Evolutionary conservation across 2,113 vertebrate genomes (phyloP).

Genomic region (Mus pahari): DNA sequence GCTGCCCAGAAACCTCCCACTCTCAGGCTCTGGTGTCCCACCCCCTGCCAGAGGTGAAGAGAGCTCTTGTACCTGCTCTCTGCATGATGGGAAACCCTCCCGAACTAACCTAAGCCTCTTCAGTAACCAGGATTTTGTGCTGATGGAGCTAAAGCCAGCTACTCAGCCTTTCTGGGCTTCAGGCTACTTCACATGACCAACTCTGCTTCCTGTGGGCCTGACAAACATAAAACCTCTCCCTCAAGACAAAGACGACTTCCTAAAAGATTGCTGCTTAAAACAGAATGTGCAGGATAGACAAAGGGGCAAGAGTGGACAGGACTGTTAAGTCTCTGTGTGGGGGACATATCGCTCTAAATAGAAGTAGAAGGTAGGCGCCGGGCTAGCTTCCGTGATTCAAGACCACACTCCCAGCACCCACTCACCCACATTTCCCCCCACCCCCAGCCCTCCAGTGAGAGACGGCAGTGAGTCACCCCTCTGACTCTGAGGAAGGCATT

Average conservation of each 20-base stretch:
- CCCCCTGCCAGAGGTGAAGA: not conserved
- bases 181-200: not conserved
- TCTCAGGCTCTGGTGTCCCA: not conserved
- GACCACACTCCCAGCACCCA: not conserved
- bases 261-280: conserved; percentile 17
- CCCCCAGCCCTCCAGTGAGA: not conserved
- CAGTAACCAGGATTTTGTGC: not conserved
- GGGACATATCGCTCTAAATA: not conserved
- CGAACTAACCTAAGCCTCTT: conserved; percentile 15
- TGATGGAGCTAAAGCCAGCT: not conserved
- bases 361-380: not conserved
- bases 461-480: conserved; percentile 1
- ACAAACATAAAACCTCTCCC: not conserved
- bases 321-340: conserved; percentile 17
- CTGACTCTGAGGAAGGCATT: not conserved
- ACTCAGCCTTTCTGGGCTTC: not conserved
- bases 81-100: not conserved
- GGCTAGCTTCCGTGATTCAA: not conserved
- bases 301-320: not conserved
- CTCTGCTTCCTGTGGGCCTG: not conserved
- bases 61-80: not conserved
- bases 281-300: not conserved
- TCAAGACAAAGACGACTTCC: conserved; percentile 23
- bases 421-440: not conserved
- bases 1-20: not conserved